Evolutionary conservation across 2,888 invertebrate species (phyloP).

Genomic region (Aspidapion aeneum): DNA sequence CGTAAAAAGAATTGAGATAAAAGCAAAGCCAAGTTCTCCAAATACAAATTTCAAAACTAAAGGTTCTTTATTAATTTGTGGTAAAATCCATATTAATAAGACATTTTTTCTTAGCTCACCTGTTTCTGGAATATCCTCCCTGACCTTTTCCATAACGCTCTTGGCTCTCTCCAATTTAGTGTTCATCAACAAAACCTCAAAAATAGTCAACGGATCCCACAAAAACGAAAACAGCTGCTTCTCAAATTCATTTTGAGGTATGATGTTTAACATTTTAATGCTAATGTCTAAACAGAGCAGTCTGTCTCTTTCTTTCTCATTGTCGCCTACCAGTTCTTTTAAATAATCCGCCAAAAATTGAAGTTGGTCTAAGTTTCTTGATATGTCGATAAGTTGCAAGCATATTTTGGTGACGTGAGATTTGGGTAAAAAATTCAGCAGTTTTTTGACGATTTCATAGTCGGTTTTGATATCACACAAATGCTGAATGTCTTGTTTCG

Average conservation of each 20-base stretch:
- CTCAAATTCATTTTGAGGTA: slow-evolving; percentile 55
- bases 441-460: slow-evolving; percentile 49
- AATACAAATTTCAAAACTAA: too few species aligned
- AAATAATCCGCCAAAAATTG: slow-evolving; percentile 64
- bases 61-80: too few species aligned
- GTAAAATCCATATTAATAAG: too few species aligned
- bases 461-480: slow-evolving; percentile 54
- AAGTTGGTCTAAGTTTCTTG: slow-evolving; percentile 60
- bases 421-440: slow-evolving; percentile 58
- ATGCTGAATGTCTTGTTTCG: slow-evolving; percentile 54
- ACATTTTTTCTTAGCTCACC: too few species aligned
- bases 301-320: slow-evolving; percentile 50
- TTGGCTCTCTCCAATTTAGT: slow-evolving; percentile 67
- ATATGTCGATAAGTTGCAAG: slow-evolving; percentile 58
- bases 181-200: slow-evolving; percentile 88
- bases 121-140: slow-evolving; percentile 36
- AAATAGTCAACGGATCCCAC: slow-evolving; percentile 67
- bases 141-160: slow-evolving; percentile 56
- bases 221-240: slow-evolving; percentile 60
- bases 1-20: too few species aligned
- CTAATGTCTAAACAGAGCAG: slow-evolving; percentile 65
- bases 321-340: slow-evolving; percentile 41
- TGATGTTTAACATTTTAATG: slow-evolving; percentile 62
- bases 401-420: slow-evolving; percentile 60
- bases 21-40: too few species aligned